A percentile compares a stretch with the other conserved stretches of the same genome.
Evolutionary conservation across 1,140 invertebrate genomes (phyloP).

Genomic region (Medauroidea extradentata): DNA sequence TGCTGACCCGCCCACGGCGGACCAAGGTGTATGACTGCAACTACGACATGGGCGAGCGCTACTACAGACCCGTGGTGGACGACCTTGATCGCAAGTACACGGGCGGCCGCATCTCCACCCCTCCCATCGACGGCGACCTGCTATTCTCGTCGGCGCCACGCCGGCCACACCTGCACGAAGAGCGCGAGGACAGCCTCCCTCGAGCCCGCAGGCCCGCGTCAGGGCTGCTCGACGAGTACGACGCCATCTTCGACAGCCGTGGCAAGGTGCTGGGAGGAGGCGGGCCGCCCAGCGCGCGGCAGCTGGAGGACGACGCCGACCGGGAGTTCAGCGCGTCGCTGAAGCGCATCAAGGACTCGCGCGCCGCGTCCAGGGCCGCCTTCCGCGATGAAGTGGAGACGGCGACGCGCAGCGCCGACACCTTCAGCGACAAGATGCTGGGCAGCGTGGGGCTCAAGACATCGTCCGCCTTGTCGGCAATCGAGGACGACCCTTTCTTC

Average conservation of each 20-base stretch:
- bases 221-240: constrained; percentile 37
- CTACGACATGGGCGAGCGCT: constrained; percentile 72
- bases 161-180: constrained; percentile 30
- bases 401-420: no score
- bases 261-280: constrained; percentile 25
- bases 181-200: neutral
- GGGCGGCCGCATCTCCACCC: constrained; percentile 24
- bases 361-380: neutral
- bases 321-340: constrained; percentile 1
- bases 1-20: constrained; percentile 56
- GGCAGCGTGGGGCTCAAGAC: constrained; percentile 12
- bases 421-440: constrained; percentile 5
- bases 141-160: neutral
- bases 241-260: constrained; percentile 44
- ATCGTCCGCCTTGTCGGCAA: neutral
- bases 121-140: neutral
- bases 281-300: neutral
- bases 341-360: neutral
- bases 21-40: constrained; percentile 75
- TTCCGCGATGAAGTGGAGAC: neutral
- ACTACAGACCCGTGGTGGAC: constrained; percentile 69
- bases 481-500: neutral
- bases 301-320: constrained; percentile 5
- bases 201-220: constrained; percentile 11
- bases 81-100: constrained; percentile 64